A percentile compares a stretch with the other conserved stretches of the same genome.
phyloP scores from a whole-genome alignment of 1,140 invertebrate species.

The Agrilus planipennis region DNA sequence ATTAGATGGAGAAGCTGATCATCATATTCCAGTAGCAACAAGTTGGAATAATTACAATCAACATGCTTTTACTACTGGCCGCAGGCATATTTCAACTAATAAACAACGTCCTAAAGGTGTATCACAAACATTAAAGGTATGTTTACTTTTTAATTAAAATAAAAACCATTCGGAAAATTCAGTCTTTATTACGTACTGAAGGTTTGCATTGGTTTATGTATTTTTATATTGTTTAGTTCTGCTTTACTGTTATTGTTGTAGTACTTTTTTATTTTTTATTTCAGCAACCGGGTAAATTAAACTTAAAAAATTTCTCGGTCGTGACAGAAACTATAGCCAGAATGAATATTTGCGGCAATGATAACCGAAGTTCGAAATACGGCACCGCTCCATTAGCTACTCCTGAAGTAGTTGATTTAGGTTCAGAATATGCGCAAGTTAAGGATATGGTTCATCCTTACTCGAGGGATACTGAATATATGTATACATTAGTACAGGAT shows the following conservation, averaged over 20 bases:
- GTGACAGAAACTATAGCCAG: conserved; percentile 75
- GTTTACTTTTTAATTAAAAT: neutral
- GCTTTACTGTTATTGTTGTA: too few relatives aligned
- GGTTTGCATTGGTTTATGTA: too few relatives aligned
- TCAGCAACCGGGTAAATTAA: conserved; percentile 78
- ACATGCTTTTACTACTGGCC: conserved; percentile 72
- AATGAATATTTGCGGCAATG: conserved; percentile 56
- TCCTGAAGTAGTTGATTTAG: conserved; percentile 66
- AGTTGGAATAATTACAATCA: conserved; percentile 54
- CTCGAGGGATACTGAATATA: conserved; percentile 47
- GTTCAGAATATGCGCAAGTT: conserved; percentile 53
- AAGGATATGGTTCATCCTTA: conserved; percentile 50
- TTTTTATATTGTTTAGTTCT: too few relatives aligned
- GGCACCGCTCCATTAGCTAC: conserved; percentile 68
- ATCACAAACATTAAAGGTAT: conserved; percentile 69
- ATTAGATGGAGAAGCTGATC: conserved; percentile 37
- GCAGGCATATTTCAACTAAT: conserved; percentile 48
- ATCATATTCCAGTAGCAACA: conserved; percentile 33
- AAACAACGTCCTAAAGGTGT: conserved; percentile 60
- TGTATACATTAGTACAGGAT: conserved; percentile 50
- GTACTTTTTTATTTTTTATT: conserved; percentile 25
- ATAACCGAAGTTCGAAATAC: conserved; percentile 36
- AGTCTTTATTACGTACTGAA: too few relatives aligned
- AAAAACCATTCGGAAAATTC: too few relatives aligned
- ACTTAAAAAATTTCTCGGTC: conserved; percentile 78